Percentiles rank a stretch among this genome's conserved stretches.
phyloP scores from a whole-genome alignment of 1,140 invertebrate genomes.

The Aphidius ervi region DNA sequence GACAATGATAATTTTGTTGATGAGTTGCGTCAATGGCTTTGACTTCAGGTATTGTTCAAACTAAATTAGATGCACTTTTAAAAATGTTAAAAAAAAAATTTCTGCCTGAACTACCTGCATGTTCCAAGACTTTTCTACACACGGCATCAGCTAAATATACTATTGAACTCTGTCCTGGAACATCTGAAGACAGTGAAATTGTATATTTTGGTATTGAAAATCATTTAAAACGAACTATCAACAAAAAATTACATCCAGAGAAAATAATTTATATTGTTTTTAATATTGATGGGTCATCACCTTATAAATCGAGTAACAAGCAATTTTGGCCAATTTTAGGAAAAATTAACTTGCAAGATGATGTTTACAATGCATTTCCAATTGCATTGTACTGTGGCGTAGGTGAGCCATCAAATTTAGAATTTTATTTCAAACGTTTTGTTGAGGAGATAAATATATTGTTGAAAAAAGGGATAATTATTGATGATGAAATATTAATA shows the following conservation, averaged over 20 bases:
- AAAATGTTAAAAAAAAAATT: conserved; percentile 19
- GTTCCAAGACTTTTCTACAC: conserved; percentile 12
- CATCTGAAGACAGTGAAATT: conserved; percentile 4
- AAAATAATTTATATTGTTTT: conserved; percentile 8
- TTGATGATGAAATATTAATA: conserved; percentile 9
- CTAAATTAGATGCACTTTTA: conserved; percentile 25
- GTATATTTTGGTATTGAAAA: conserved; percentile 17
- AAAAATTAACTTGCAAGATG: conserved; percentile 6
- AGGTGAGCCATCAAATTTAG: conserved; percentile 8
- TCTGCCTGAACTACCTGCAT: conserved; percentile 19
- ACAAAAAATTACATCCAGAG: conserved; percentile 8
- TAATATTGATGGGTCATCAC: conserved; percentile 18
- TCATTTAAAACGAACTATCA: conserved; percentile 3
- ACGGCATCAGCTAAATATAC: conserved; percentile 4
- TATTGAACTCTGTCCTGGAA: conserved; percentile 11
- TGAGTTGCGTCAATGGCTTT: conserved; percentile 24
- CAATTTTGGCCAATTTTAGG: conserved; percentile 19
- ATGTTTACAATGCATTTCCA: conserved; percentile 14
- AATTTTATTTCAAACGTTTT: conserved; percentile 13
- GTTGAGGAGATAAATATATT: conserved; percentile 17
- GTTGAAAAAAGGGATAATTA: conserved; percentile 4
- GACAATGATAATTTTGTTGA: too few relatives aligned
- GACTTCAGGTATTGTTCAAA: conserved; percentile 20
- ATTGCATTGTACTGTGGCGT: conserved; percentile 17
- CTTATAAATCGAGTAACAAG: conserved; percentile 22